Evolutionary conservation across 2,113 vertebrate genomes (phyloP), one percentile per base, ranked within the genome.

Genomic region (Tautogolabrus adspersus): DNA sequence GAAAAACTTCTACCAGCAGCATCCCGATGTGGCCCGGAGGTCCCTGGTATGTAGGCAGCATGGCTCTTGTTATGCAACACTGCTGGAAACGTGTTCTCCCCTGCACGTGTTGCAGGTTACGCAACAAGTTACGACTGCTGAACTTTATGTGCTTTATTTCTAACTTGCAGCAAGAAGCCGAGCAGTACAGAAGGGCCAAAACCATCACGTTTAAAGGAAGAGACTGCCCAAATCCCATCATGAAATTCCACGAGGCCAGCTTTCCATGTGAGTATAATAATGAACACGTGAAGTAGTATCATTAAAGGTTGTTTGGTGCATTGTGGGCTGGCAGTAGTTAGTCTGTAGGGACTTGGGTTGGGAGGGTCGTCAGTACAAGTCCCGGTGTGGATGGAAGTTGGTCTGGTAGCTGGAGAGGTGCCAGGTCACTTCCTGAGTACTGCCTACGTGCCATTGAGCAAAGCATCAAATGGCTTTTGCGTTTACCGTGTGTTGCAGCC

Each of bases 1-100:
- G 93, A 99, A 99, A 88, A 99, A 99, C 93, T 99, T 99, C 64
- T 99, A 99, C 68, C 96, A 98, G 66, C 96, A 97, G 85, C 96
- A 97, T 51, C 95, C 97, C 0, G 98, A 99, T 63, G 95, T 97
- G n/a, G 72, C 91, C 6, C 93, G 95, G 3, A 96, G 96, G 71
- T 77, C 96, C 54, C 87, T 77, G 92, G 98, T 99, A 93, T 5
- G 92, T 77, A 38, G 16, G 2, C 49, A 16, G 30, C 61, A 3
- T 23, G 49, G 44, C 2, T 3, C 21, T 6, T 58, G 68, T 92
- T 91, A 77, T 1, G 47, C 63, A 89, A 85, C 67, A 2, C 6
- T 1, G 2, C 1, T 0, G 0, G 3, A 66, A 46, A 67, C 16
- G 72, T 72, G 65, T 26, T n/a, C 19, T 1, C 26, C 5, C 1